These are phyloP conservation scores for Casuarius casuarius DNA, from an alignment of 2,113 vertebrate genomes.

Conservation along the genomic window DNA sequence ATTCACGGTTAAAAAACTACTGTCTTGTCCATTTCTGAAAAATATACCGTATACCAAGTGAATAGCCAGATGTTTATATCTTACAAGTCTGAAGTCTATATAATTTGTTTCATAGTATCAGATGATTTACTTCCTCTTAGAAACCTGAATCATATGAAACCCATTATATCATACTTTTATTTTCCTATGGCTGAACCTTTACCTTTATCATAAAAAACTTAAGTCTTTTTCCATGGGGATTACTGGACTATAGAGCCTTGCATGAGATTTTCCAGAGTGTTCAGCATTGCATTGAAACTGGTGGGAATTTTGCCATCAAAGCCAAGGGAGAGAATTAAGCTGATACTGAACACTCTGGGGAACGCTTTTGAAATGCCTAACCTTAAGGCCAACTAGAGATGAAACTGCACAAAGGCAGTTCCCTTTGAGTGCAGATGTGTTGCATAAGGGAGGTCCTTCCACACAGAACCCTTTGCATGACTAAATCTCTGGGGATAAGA, in stretches of 20 bases:
- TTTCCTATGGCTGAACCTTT: neutral
- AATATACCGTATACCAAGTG: neutral
- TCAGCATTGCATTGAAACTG: neutral
- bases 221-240: neutral
- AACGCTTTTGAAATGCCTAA: neutral
- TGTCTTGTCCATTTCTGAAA: neutral
- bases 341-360: neutral
- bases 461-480: neutral
- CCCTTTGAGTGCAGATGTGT: neutral
- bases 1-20: neutral
- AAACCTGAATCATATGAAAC: neutral
- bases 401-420: neutral
- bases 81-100: neutral
- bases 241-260: neutral
- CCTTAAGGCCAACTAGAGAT: neutral
- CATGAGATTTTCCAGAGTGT: neutral
- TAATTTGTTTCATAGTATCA: neutral
- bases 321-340: neutral
- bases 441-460: neutral
- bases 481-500: neutral
- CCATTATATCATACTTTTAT: neutral
- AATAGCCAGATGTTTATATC: neutral
- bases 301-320: neutral
- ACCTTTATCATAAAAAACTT: neutral
- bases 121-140: neutral